These are phyloP conservation scores for Ophion ellenae DNA, from an alignment of 2,888 invertebrate species.

Conservation along the genomic window DNA sequence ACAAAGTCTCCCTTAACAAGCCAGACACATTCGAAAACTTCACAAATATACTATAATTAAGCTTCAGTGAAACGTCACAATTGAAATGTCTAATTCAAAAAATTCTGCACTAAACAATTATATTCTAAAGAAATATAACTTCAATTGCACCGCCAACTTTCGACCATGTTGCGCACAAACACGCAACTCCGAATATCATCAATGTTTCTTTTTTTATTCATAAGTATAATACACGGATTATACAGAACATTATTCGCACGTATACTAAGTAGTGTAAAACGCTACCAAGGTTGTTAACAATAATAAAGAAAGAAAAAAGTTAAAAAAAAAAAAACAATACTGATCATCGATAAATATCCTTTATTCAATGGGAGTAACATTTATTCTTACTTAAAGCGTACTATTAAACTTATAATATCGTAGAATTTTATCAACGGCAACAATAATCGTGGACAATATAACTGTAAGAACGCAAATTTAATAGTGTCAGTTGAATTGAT, in stretches of 20 bases:
- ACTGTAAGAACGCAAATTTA: slow-evolving; percentile 66
- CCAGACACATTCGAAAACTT: too few species aligned
- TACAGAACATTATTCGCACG: slow-evolving; percentile 46
- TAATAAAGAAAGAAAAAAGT: neutral
- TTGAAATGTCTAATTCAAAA: too few species aligned
- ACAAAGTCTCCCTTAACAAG: too few species aligned
- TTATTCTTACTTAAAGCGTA: slow-evolving; percentile 83
- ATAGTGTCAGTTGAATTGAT: slow-evolving; percentile 58
- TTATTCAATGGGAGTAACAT: slow-evolving; percentile 84
- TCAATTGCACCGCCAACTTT: neutral
- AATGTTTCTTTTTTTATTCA: slow-evolving; percentile 39
- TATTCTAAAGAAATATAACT: too few species aligned
- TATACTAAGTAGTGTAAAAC: slow-evolving; percentile 59
- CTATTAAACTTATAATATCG: slow-evolving; percentile 81
- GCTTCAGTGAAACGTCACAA: too few species aligned
- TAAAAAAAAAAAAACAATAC: slow-evolving; percentile 38
- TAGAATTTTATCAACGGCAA: slow-evolving; percentile 82
- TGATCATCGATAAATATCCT: slow-evolving; percentile 83
- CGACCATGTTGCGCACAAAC: neutral
- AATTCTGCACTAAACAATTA: too few species aligned
- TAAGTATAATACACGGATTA: slow-evolving; percentile 62
- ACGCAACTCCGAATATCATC: neutral
- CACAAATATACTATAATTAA: too few species aligned
- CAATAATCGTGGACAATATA: slow-evolving; percentile 74
- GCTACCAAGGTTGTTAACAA: slow-evolving; percentile 46